Evolutionary conservation across 2,888 invertebrate genomes (phyloP), one percentile per base, ranked within the genome.

Genomic region (Exocentrus adspersus): DNA sequence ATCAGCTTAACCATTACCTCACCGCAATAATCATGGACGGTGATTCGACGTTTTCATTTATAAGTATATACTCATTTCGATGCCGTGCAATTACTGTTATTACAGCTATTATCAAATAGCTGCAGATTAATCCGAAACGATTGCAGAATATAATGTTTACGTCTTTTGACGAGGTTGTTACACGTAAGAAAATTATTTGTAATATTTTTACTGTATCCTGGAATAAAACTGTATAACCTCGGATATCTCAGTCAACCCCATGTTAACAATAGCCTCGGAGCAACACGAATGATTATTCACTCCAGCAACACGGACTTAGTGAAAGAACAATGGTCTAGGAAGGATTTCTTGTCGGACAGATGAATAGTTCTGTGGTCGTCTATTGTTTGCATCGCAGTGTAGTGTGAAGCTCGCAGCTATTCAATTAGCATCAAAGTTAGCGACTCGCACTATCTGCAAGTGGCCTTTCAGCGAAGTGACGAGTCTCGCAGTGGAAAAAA

Each of bases 341-440:
- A 24, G 17, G 45, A 30, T 56, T 61, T 45, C 46, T 28, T 32
- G 17, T 14, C 52, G 21, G 68, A 68, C 65, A 65, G 54, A 54
- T 70, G 68, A 70, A 70, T 70, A 68, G 68, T 41, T 28, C 56
- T 62, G 67, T 64, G 63, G 65, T 68, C 62, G 60, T 53, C 50
- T 12, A 37, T 17, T 60, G 50, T 56, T 53, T 30, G 62, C 30
- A 56, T 65, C 59, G 61, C 30, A 54, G 24, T 57, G 52, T 60
- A 61, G 65, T 53, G 68, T 60, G 62, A 62, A 62, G 58, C 70
- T 66, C 30, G 70, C 66, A 59, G 70, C 62, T 62, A 65, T 70
- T 70, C 70, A 70, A 70, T 69, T 67, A 69, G 67, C 67, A 66
- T 65, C 60, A 66, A 65, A 63, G 63, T 59, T 42, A 60, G 63